Base-by-base conservation (phyloP, 2,888 invertebrate genomes). In the Cephus sareptanus region DNA sequence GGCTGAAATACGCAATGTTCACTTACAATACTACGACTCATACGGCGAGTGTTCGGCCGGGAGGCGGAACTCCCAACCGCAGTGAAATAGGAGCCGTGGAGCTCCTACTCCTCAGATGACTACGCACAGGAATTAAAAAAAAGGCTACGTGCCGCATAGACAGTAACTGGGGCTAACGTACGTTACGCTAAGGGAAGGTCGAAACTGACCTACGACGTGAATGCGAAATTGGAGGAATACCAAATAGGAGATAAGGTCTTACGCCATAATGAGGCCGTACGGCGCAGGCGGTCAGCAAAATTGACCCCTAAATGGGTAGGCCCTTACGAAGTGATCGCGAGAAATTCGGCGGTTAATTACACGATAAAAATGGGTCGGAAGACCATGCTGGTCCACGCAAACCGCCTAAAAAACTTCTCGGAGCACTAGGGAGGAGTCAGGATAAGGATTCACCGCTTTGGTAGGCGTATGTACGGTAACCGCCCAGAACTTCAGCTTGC, bases 271-370 rank as follows among this genome's bases (percentile, higher is more conserved):
- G 75, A 75, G 3, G 34, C 75, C 4, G 75, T 75, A 12, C 75
- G 75, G 9, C 75, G 68, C 0, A 68, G 75, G 3, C 34, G 75
- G 1, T 75, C 75, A 1, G 75, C 75, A 1, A 75, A 75, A 13
- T 68, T 75, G 11, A 75, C 75, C 11, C 56, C 75, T 0, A 75
- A 75, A 11, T 75, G 75, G 75, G 4, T 31, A 12, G 75, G 75
- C 6, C 75, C 75, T 3, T 75, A 75, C 1, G 31, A 34, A 34
- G 9, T 34, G 9, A 9, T 34, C 9, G 34, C 34, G 9, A 34
- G 6, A 34, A 34, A 34, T 34, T 34, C 34, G 1, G 1, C 31
- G 31, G 1, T 31, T 31, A 31, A 31, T 31, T 31, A 31, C 31
- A 31, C 1, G 1, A 31, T 31, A 1, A 31, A 31, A 31, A 31